phyloP scores from a whole-genome alignment of 2,113 vertebrate species.

The Plecturocebus donacophilus region DNA sequence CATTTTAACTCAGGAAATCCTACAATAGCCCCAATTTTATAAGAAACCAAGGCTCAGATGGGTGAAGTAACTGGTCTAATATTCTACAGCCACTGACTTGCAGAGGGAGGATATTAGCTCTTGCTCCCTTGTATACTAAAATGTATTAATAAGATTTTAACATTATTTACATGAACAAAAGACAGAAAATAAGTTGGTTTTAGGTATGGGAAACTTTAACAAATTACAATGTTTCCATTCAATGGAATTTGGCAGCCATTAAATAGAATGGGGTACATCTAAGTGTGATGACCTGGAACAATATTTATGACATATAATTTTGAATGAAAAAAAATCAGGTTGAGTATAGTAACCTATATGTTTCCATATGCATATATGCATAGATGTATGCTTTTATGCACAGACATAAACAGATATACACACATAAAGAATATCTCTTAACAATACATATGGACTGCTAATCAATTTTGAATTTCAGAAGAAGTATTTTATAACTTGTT shows the following conservation, averaged over 20 bases:
- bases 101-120: not conserved
- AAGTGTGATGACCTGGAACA: not conserved
- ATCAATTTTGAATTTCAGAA: not conserved
- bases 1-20: not conserved
- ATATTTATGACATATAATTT: not conserved
- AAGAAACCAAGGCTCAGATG: not conserved
- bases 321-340: not conserved
- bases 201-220: not conserved
- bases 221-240: not conserved
- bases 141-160: not conserved
- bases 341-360: not conserved
- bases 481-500: not conserved
- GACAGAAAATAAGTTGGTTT: not conserved
- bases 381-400: not conserved
- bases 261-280: not conserved
- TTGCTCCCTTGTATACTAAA: not conserved
- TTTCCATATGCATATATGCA: not conserved
- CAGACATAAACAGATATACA: not conserved
- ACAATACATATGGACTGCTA: not conserved
- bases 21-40: not conserved
- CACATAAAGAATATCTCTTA: not conserved
- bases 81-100: not conserved
- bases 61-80: not conserved
- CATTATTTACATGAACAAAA: not conserved
- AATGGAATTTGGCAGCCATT: not conserved